Evolutionary conservation across 2,888 invertebrate genomes (phyloP), one percentile per base, ranked within the genome.

Genomic region (Dendrolimus pini): DNA sequence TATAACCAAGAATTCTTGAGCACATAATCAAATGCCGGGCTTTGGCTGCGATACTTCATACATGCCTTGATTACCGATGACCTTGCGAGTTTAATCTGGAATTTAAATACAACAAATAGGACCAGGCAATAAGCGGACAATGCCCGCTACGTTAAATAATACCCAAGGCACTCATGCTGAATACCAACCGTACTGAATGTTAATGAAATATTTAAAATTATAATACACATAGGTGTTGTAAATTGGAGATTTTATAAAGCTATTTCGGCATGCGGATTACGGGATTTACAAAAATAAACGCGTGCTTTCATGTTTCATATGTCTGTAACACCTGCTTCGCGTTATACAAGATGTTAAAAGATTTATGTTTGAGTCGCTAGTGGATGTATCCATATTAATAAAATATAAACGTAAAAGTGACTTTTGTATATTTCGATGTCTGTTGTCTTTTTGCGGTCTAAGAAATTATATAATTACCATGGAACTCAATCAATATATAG

Each of bases 241-340:
- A 67, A 65, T 72, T 72, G 69, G 67, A 75, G 71, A 74, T 74
- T 75, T 65, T 63, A 69, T 68, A 74, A 72, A 74, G 71, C 72
- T 71, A 73, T 70, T 69, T 63, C 69, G 30, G 30, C 6, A 30
- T 18, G 30, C 3, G 30, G 30, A 30, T 30, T 30, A 30, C 6
- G 3, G 30, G 30, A 30, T 30, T 30, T 30, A 30, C 30, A 30
- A 30, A 30, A 30, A 30, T 30, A 30, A 30, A 30, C 30, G 30
- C 6, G 30, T 6, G 30, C 30, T 30, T 30, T 30, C 3, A 30
- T 30, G 30, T 30, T 30, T 30, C 30, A 30, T 30, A 30, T 30
- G 30, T 30, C 30, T 30, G 30, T 30, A 30, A 30, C 30, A 30
- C 30, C 30, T 30, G 30, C 30, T 30, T 30, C 30, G 30, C 30